Percentiles rank a stretch among this genome's conserved stretches.
Conservation (phyloP, 2,888 invertebrate genomes). For the Pasiphila rectangulata region DNA sequence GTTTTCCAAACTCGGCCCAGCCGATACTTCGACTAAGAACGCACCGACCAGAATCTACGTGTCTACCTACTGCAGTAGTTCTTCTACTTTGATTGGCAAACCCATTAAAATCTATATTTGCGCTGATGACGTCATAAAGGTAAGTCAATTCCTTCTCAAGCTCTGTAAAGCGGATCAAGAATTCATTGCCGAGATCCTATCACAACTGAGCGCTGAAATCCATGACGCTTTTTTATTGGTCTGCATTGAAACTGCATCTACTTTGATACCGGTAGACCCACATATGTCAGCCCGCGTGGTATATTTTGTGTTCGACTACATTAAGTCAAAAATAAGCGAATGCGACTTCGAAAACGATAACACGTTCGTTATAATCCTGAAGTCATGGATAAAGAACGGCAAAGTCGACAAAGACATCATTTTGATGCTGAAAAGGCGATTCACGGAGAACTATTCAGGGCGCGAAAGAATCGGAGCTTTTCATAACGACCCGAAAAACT, state of each 20-base stretch:
- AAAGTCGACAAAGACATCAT: constrained; percentile 26
- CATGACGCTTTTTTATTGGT: constrained; percentile 14
- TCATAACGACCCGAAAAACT: constrained; percentile 10
- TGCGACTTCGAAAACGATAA: constrained; percentile 20
- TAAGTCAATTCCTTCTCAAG: constrained; percentile 1
- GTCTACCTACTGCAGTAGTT: not conserved
- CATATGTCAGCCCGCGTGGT: constrained; percentile 4
- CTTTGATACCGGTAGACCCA: constrained; percentile 3
- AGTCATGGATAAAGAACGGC: constrained; percentile 22
- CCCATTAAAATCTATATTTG: not conserved
- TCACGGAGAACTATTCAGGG: not conserved
- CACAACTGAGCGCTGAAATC: constrained; percentile 9
- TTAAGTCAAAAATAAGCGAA: constrained; percentile 19
- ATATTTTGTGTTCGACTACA: constrained; percentile 12
- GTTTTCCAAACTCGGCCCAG: constrained; percentile 37
- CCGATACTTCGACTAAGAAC: constrained; percentile 36
- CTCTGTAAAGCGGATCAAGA: constrained; percentile 19
- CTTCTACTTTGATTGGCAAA: not conserved
- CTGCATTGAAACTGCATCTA: constrained; percentile 2
- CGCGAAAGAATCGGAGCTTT: constrained; percentile 17
- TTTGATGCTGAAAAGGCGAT: constrained; percentile 7
- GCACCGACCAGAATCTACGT: constrained; percentile 36
- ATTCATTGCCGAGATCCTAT: constrained; percentile 14
- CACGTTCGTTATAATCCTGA: not conserved
- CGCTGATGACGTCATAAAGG: not conserved